Evolutionary conservation across 2,797 vertebrate species (phyloP), one percentile per base, ranked within the genome.

Genomic region (Rhinogobio ventralis): DNA sequence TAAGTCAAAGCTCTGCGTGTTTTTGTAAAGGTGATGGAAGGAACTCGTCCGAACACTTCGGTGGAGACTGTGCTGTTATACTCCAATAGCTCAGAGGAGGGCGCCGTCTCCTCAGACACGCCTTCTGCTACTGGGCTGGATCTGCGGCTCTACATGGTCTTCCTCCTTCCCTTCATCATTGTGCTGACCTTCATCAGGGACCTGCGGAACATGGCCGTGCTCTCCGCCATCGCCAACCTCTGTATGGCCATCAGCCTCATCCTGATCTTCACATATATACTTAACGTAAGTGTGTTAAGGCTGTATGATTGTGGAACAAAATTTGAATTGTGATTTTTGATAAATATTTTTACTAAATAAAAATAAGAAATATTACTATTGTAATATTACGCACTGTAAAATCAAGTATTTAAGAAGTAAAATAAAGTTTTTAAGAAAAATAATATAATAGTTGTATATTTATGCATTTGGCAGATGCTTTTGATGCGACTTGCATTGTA

Each of bases 191-290:
- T 96, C 92, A 95, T 97, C 88, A 95, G 94, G 73, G 94, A 97
- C 79, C 94, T 97, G 46, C 95, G 95, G 90, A 95, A 91, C 87
- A 90, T 97, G 33, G 96, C 96, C 20, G 84, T 95, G 1, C 94
- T 96, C 77, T 96, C 95, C 0, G 92, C 94, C 69, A 88, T 95
- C 69, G 97, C 97, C 88, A 97, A 97, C 87, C 0, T 96, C 51
- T 96, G 94, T 89, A 97, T 97, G 97, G 96, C 95, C 30, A 66
- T 95, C 89, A 97, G 96, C 89, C 93, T 97, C 49, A 90, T 96
- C 30, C 95, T 97, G 86, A 96, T 97, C 92, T 97, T 96, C 91
- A 94, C 95, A 23, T 96, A 96, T 33, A 90, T 97, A 60, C 46
- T 95, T 79, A 91, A 90, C 82, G 96, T 97, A 89, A 96, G 96